Evolutionary conservation across 2,113 vertebrate genomes (phyloP), one percentile per base, ranked within the genome.

Genomic region (Penelope pileata): DNA sequence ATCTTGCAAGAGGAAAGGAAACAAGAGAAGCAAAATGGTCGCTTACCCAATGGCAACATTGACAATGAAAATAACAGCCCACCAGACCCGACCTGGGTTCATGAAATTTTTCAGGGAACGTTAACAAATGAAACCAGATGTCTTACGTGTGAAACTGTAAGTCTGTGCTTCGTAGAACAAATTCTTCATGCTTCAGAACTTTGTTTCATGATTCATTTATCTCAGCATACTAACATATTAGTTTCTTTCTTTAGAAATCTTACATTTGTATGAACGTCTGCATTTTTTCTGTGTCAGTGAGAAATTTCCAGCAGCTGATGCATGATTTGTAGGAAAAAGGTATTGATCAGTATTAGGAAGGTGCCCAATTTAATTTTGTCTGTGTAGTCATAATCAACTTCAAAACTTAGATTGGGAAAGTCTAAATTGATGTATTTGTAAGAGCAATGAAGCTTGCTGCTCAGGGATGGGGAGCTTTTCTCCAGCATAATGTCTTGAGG

Each of bases 11-110:
- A 99, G 95, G 99, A 99, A 92, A 98, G 98, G 83, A 98, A 99
- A 77, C 99, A 99, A 78, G 99, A 99, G 96, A 99, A 99, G 95
- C 99, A 99, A 95, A 99, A 99, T n/a, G 99, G 99, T 21, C 99
- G 98, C 60, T 96, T 99, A 54, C 99, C 98, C 3, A 98, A 98
- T 23, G 98, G 98, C 63, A 98, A 82, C 50, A 93, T 98, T 3
- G 98, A 98, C 69, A 97, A 86, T 13, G 98, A 98, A 36, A 98
- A 94, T 78, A 98, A 90, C 92, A 97, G 97, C 96, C 95, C 93
- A 0, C 97, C 98, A 72, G 98, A 98, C 95, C 98, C 98, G 48
- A 98, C 98, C 4, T 98, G 98, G 98, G 98, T 98, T 79, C 98
- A 98, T 66, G 98, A 98, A 96, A 98, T 98, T 95, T 98, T 98